Evolutionary conservation across 2,113 vertebrate genomes (phyloP), one percentile per base, ranked within the genome.

Genomic region (Desmodus rotundus): DNA sequence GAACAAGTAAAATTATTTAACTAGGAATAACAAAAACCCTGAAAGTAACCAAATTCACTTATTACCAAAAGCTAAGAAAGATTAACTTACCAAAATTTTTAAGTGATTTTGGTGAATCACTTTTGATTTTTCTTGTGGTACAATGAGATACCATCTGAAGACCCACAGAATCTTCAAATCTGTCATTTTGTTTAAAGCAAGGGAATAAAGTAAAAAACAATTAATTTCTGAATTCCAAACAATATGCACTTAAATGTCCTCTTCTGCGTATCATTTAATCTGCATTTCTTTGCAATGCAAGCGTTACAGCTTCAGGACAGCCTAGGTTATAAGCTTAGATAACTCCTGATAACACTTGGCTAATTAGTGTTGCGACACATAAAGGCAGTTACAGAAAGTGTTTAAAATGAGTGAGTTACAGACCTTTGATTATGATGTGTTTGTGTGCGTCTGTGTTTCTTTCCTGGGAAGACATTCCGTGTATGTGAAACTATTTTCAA

Each of bases 101-200:
- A 94, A 98, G 98, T 95, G 99, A 99, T 89, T 97, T 98, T 93
- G 98, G 98, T 80, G 98, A 98, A 98, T 99, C 98, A 50, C 99
- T 99, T 98, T 98, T 99, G 86, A 99, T 93, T 96, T 98, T 98
- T 97, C 82, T 98, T 86, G 98, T 98, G 82, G 98, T 98, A 81
- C 95, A 98, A 56, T 47, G 96, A 89, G 98, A 96, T 67, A 89
- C 97, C 99, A 99, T 99, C 33, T 99, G 99, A 65, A 99, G 98
- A 56, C 99, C 99, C 83, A 99, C 94, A 83, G 98, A 98, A 56
- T 98, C 98, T 97, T 99, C 98, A 98, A 99, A 99, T 95, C 99
- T 99, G 95, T 77, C 1, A 88, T 67, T 93, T 97, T 94, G 90
- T 94, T 96, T 80, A 96, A 96, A 96, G 56, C 54, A 97, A 98